A percentile compares a stretch with the other conserved stretches of the same genome.
These are phyloP conservation scores for Sebastes itinus DNA, from an alignment of 2,797 vertebrate genomes.

Conservation along the genomic window DNA sequence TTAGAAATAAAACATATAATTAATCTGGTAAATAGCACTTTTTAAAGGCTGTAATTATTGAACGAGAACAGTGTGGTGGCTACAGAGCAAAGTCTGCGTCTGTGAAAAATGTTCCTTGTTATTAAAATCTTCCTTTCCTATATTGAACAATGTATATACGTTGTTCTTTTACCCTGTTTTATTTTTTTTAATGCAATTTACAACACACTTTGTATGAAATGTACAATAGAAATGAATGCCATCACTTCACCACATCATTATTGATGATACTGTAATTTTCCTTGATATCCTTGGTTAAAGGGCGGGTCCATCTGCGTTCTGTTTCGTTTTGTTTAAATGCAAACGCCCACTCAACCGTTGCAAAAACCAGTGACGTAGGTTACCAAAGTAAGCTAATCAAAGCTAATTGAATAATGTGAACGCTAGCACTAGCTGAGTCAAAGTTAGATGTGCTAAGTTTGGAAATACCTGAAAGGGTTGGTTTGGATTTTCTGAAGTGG, in stretches of 20 bases:
- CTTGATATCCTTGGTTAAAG: not conserved
- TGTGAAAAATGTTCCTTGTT: not conserved
- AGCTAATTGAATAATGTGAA: too few relatives aligned
- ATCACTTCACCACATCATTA: not conserved
- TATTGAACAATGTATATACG: too few relatives aligned
- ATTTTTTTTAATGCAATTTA: not conserved
- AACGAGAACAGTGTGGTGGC: not conserved
- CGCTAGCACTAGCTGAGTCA: too few relatives aligned
- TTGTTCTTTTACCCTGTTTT: not conserved
- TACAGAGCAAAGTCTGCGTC: not conserved
- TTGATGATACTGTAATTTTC: not conserved
- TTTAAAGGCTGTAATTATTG: conserved; percentile 23
- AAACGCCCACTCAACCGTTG: too few relatives aligned
- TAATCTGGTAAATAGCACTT: conserved; percentile 48
- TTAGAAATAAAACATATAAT: conserved; percentile 58
- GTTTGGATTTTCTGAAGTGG: too few relatives aligned
- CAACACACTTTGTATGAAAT: not conserved
- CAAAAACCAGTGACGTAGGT: too few relatives aligned
- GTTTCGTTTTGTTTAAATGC: too few relatives aligned
- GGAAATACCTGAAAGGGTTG: too few relatives aligned
- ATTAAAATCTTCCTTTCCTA: not conserved
- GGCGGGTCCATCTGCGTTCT: too few relatives aligned
- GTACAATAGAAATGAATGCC: not conserved
- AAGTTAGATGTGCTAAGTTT: too few relatives aligned
- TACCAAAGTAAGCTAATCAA: too few relatives aligned